These are phyloP conservation scores for Chaitophorus viminalis DNA, from an alignment of 2,888 invertebrate species.

Conservation along the genomic window DNA sequence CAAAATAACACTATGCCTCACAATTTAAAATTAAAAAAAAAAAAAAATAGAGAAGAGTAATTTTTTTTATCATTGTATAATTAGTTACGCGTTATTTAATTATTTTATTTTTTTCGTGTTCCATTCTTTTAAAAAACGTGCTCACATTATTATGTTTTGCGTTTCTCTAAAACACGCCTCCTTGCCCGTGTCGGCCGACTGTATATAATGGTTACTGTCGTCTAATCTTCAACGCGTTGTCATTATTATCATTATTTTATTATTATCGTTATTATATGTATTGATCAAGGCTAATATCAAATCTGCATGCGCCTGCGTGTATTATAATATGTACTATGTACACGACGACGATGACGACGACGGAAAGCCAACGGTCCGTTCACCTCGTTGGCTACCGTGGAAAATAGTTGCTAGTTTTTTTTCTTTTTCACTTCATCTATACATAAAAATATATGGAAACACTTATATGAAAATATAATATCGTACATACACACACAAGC, in stretches of 20 bases:
- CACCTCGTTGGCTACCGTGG: slow-evolving; percentile 50
- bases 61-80: slow-evolving; percentile 14
- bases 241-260: slow-evolving; percentile 23
- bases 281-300: slow-evolving; percentile 48
- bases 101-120: slow-evolving; percentile 13
- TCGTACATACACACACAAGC: neutral
- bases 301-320: slow-evolving; percentile 22
- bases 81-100: slow-evolving; percentile 37
- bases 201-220: neutral
- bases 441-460: neutral
- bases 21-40: slow-evolving; percentile 16
- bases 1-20: neutral
- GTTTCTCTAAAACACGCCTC: slow-evolving; percentile 16
- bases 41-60: neutral
- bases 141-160: slow-evolving; percentile 43
- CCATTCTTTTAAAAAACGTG: slow-evolving; percentile 29
- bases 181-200: neutral
- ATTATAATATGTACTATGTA: neutral
- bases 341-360: slow-evolving; percentile 23
- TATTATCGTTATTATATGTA: slow-evolving; percentile 42
- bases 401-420: slow-evolving; percentile 36
- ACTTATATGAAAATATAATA: slow-evolving; percentile 30
- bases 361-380: slow-evolving; percentile 46
- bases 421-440: neutral
- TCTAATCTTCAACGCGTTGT: slow-evolving; percentile 19